Base-by-base conservation (phyloP, 2,113 vertebrate genomes). In the Syngnathus typhle region DNA sequence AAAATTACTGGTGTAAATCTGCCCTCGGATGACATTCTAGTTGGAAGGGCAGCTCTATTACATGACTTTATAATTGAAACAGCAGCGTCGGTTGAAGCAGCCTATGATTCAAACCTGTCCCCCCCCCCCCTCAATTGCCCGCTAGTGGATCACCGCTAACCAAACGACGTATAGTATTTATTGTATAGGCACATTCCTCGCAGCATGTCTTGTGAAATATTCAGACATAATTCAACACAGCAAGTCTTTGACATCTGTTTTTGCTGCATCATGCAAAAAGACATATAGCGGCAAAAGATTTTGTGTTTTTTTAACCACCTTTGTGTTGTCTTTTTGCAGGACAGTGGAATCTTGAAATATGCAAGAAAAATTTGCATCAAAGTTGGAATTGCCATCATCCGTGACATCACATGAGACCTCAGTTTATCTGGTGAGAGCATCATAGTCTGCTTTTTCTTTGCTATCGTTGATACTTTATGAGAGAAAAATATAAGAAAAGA, bases 11-110 rank as follows among this genome's bases (percentile, higher is more conserved):
- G 37, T 70, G 54, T 43, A 60, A 60, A 63, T 61, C 49, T 38
- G 52, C 43, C 60, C 39, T 37, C 0, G 5, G 15, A 8, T 49
- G 27, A 46, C 21, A 61, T 66, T 73, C 64, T 32, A 49, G 52
- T 68, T 32, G 60, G 49, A 74, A 18, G 37, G 63, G 62, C 63
- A 39, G 65, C 76, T 43, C 49, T 36, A 43, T 77, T 67, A 68
- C 74, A 65, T 77, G 36, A 58, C 41, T 73, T 76, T 75, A 18
- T 71, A 56, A 67, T 76, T 59, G 54, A 68, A 77, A 72, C 71
- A 80, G 68, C 71, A 77, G 70, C 61, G 52, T 67, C 69, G 77
- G 68, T 77, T 77, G 61, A 72, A 72, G 78, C 38, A 75, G 76
- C 47, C 44, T 38, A 43, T 88, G 77, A 84, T 76, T 88, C 71